phyloP scores from a whole-genome alignment of 2,797 vertebrate species.

The Sebastiscus albofasciatus region DNA sequence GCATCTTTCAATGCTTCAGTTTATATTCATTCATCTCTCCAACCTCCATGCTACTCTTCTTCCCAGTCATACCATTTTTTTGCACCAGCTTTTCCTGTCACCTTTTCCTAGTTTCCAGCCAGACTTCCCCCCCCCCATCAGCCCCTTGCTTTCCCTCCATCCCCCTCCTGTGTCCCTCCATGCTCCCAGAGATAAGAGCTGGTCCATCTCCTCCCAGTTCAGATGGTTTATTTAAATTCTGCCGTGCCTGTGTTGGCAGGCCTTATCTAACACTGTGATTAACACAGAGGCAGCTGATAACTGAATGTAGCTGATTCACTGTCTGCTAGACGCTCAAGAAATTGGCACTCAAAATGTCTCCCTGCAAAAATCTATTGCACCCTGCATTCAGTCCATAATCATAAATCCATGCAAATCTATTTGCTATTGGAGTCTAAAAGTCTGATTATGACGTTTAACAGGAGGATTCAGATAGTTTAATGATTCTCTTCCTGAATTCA shows the following conservation, averaged over 20 bases:
- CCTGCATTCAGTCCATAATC: constrained; percentile 21
- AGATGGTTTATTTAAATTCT: constrained; percentile 60
- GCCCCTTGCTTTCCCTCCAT: neutral
- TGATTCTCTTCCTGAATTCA: constrained; percentile 17
- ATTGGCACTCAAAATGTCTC: constrained; percentile 33
- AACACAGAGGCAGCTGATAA: constrained; percentile 56
- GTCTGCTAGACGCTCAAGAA: constrained; percentile 33
- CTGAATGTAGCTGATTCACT: constrained; percentile 47
- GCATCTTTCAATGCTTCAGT: neutral
- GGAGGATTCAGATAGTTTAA: constrained; percentile 2
- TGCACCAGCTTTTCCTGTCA: neutral
- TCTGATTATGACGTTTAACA: constrained; percentile 22
- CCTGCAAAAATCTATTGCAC: constrained; percentile 28
- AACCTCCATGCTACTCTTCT: neutral
- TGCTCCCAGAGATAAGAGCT: constrained; percentile 26
- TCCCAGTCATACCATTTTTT: neutral
- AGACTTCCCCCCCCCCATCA: neutral
- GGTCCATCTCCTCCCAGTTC: constrained; percentile 24
- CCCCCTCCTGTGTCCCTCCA: neutral
- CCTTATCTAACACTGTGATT: constrained; percentile 59
- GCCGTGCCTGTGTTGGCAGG: constrained; percentile 37
- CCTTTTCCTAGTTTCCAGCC: neutral
- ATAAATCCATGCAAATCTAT: constrained; percentile 44
- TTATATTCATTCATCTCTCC: neutral
- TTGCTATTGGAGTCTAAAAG: constrained; percentile 21